phyloP scores from a whole-genome alignment of 2,888 invertebrate genomes.

The Malthinus seriepunctatus region DNA sequence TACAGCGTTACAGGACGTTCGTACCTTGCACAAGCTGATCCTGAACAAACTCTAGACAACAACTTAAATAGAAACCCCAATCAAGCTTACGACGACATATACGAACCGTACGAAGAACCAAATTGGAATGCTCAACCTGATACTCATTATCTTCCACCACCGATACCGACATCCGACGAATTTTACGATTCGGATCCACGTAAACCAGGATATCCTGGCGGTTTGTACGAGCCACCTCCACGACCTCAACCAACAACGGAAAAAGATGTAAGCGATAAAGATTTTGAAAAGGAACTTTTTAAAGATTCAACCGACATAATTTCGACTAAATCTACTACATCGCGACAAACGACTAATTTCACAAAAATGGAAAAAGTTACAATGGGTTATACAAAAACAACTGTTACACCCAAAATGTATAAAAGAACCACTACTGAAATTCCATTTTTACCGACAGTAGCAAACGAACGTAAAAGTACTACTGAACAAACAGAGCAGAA shows the following conservation, averaged over 20 bases:
- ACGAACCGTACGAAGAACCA: conserved; percentile 9
- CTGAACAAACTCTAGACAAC: conserved; percentile 9
- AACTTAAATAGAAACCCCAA: background rate
- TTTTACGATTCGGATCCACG: conserved; percentile 16
- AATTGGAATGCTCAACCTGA: conserved; percentile 13
- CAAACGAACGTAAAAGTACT: conserved; percentile 18
- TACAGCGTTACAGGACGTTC: conserved; percentile 62
- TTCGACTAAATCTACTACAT: background rate
- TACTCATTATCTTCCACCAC: conserved; percentile 27
- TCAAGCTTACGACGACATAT: background rate
- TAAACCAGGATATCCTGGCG: conserved; percentile 7
- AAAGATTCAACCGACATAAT: conserved; percentile 13
- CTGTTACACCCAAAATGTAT: background rate
- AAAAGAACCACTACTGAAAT: background rate
- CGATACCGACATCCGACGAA: conserved; percentile 11
- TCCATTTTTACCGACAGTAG: background rate
- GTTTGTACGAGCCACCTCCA: conserved; percentile 49
- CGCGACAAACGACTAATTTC: too few relatives aligned
- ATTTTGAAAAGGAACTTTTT: conserved; percentile 38
- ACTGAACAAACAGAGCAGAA: conserved; percentile 30
- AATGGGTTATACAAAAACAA: background rate
- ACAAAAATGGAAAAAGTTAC: too few relatives aligned
- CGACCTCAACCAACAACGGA: background rate
- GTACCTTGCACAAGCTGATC: conserved; percentile 61
- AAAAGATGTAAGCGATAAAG: conserved; percentile 3